Evolutionary conservation across 2,797 vertebrate genomes (phyloP).

Genomic region (Rhodeus uyekii): DNA sequence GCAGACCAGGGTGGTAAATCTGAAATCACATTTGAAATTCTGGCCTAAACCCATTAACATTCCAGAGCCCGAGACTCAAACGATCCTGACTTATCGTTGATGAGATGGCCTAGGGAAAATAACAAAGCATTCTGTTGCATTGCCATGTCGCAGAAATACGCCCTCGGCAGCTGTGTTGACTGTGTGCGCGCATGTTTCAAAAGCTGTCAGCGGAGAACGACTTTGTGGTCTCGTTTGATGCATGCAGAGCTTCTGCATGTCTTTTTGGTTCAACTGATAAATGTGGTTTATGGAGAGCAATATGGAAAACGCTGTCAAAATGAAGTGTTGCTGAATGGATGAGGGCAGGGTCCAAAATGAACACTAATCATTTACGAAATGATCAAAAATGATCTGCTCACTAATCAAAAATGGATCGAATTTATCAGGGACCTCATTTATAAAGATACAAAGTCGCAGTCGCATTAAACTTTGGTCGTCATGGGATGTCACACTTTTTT

Average conservation of each 20-base stretch:
- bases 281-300: constrained; percentile 24
- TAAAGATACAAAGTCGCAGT: not conserved
- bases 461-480: not conserved
- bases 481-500: not conserved
- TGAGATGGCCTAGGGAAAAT: not conserved
- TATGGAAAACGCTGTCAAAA: constrained; percentile 14
- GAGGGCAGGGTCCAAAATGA: constrained; percentile 12
- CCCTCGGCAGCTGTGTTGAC: not conserved
- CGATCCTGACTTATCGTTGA: constrained; percentile 16
- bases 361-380: not conserved
- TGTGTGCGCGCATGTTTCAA: constrained; percentile 1
- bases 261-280: not conserved
- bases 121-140: constrained; percentile 7
- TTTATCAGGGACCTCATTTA: not conserved
- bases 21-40: constrained; percentile 21
- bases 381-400: too few species aligned
- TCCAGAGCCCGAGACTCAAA: constrained; percentile 38
- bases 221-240: constrained; percentile 2
- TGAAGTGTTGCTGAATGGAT: constrained; percentile 12
- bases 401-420: not conserved
- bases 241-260: constrained; percentile 19
- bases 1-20: constrained; percentile 7
- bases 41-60: constrained; percentile 46
- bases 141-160: constrained; percentile 22
- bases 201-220: constrained; percentile 23